These are phyloP conservation scores for Cataglyphis livida DNA, from an alignment of 2,888 invertebrate genomes.

Conservation along the genomic window DNA sequence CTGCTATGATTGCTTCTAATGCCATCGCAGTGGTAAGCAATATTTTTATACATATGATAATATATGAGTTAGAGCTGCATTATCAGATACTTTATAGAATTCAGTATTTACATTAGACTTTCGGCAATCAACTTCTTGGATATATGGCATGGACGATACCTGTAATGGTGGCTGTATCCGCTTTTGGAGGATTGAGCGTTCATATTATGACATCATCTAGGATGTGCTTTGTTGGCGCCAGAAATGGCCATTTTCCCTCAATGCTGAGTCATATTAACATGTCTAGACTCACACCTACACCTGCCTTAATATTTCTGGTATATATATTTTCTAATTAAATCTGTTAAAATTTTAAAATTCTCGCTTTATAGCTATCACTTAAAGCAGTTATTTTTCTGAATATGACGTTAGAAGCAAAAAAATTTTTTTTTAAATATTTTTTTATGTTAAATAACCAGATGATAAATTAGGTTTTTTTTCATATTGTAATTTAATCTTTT, in stretches of 20 bases:
- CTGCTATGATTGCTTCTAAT: slow-evolving; percentile 94
- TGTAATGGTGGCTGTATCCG: slow-evolving; percentile 95
- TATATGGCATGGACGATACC: slow-evolving; percentile 94
- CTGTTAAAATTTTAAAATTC: neutral
- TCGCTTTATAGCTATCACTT: neutral
- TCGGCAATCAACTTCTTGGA: slow-evolving; percentile 92
- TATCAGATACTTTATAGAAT: slow-evolving; percentile 24
- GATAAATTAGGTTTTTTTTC: neutral
- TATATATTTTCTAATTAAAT: slow-evolving; percentile 77
- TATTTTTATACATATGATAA: neutral
- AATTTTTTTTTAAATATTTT: neutral
- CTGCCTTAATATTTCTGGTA: slow-evolving; percentile 94
- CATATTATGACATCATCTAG: slow-evolving; percentile 98
- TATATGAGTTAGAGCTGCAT: neutral
- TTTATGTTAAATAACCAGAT: neutral
- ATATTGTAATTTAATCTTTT: slow-evolving; percentile 8
- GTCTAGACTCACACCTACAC: slow-evolving; percentile 91
- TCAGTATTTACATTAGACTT: slow-evolving; percentile 89
- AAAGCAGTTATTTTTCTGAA: neutral
- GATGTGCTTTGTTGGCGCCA: slow-evolving; percentile 96
- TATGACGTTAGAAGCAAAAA: neutral
- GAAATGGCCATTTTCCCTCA: slow-evolving; percentile 95
- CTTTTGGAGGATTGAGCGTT: slow-evolving; percentile 96
- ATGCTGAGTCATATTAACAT: slow-evolving; percentile 93
- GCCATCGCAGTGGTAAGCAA: slow-evolving; percentile 97